Evolutionary conservation across 2,113 vertebrate genomes (phyloP), one percentile per base, ranked within the genome.

Genomic region (Pontoporia blainvillei): DNA sequence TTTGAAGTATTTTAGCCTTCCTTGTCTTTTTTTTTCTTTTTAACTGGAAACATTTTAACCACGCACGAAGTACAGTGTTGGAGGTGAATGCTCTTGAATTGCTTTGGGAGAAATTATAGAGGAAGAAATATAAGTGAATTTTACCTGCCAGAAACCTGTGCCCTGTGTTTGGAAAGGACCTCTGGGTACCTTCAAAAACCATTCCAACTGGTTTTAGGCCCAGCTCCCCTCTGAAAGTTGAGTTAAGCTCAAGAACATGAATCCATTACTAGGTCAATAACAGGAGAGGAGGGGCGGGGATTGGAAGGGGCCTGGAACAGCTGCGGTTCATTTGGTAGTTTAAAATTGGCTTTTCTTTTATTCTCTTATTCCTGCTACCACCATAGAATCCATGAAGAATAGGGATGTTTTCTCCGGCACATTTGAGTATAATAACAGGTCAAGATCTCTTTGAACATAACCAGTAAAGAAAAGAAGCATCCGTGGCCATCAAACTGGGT

Each of bases 341-440:
- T 94, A 86, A 96, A 91, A 97, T 57, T 96, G 96, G 92, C 95
- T 96, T 96, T 97, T 95, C 96, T 97, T 97, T 97, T 93, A 88
- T 96, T 96, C 96, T 88, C 91, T 91, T 87, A 82, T 76, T 96
- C 85, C 90, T 94, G 91, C 87, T 78, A 76, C 75, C 73, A 44
- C 90, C 95, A 89, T 95, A 91, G 94, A 96, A 87, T 88, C 87
- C 83, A 52, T 1, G 61, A 97, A 97, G 87, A 96, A 85, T 87
- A 61, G 97, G 73, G 36, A 89, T 91, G 66, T 95, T 97, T 95
- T 94, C 86, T 90, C 82, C 31, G 81, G 73, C 67, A 88, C 61
- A 49, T 87, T 90, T 62, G 81, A 95, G 94, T 88, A 29, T 95
- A 91, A 85, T 94, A 93, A 94, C 75, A 94, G 93, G 64, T 84